A percentile compares a stretch with the other conserved stretches of the same genome.
Conservation (phyloP, 2,888 invertebrate species). For the Limnephilus marmoratus region DNA sequence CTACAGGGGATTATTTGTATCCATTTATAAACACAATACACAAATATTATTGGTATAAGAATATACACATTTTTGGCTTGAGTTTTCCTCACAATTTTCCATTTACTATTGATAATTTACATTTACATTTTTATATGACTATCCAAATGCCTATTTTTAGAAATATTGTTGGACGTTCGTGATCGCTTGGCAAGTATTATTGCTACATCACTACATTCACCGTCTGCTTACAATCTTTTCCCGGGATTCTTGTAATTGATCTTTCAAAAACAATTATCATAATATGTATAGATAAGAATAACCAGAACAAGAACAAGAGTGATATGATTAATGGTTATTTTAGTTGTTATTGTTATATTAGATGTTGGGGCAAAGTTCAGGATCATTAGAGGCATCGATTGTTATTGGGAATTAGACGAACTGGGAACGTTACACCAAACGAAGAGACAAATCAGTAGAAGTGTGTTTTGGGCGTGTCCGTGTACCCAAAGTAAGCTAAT, state of each 20-base stretch:
- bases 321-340: not conserved
- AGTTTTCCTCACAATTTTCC: not conserved
- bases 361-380: not conserved
- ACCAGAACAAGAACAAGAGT: not conserved
- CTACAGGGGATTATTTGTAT: too few species aligned
- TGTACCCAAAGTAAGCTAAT: too few species aligned
- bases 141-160: too few species aligned
- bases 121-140: too few species aligned
- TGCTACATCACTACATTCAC: not conserved
- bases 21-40: too few species aligned
- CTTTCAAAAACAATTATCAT: not conserved
- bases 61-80: too few species aligned
- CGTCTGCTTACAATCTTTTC: not conserved
- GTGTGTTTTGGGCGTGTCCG: too few species aligned
- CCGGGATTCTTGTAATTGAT: not conserved
- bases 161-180: too few species aligned
- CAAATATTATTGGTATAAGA: too few species aligned
- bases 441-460: not conserved
- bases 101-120: too few species aligned
- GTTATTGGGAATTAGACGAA: slow-evolving; percentile 5
- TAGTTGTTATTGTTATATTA: not conserved
- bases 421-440: not conserved
- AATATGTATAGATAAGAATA: not conserved
- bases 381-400: slow-evolving; percentile 2
- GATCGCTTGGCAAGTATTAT: not conserved